phyloP scores from a whole-genome alignment of 2,888 invertebrate genomes.

The Tolmerus cingulatus region DNA sequence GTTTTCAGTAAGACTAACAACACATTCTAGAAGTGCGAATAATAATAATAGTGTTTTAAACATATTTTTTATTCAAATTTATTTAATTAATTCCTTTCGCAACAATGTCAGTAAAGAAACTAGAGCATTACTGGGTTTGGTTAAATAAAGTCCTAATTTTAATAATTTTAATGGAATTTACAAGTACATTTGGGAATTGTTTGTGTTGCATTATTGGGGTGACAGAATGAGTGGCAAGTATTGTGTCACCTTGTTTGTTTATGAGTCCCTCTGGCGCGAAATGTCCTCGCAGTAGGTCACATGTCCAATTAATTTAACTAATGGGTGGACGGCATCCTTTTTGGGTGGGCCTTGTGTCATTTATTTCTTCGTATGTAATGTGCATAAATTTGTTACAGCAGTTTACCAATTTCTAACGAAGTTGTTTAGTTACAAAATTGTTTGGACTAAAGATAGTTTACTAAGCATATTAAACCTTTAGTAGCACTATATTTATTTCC shows the following conservation, averaged over 20 bases:
- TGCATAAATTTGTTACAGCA: background rate
- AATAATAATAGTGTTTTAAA: background rate
- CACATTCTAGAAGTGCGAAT: background rate
- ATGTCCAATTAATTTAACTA: background rate
- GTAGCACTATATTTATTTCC: background rate
- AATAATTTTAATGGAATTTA: background rate
- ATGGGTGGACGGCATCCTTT: background rate
- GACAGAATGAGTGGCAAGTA: background rate
- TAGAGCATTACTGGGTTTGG: background rate
- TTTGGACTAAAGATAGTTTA: no score
- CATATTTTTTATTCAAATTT: background rate
- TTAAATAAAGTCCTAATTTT: background rate
- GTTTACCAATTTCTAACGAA: background rate
- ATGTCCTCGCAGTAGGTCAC: background rate
- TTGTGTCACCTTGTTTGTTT: background rate
- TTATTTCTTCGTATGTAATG: background rate
- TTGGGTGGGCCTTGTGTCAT: background rate
- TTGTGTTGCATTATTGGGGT: background rate
- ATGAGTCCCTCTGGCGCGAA: background rate
- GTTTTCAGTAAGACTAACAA: background rate
- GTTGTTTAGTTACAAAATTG: no score
- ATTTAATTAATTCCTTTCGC: background rate
- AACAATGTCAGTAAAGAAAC: background rate
- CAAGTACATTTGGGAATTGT: background rate
- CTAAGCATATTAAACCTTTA: no score